These are phyloP conservation scores for Heterotis niloticus DNA, from an alignment of 2,113 vertebrate genomes.

Conservation along the genomic window DNA sequence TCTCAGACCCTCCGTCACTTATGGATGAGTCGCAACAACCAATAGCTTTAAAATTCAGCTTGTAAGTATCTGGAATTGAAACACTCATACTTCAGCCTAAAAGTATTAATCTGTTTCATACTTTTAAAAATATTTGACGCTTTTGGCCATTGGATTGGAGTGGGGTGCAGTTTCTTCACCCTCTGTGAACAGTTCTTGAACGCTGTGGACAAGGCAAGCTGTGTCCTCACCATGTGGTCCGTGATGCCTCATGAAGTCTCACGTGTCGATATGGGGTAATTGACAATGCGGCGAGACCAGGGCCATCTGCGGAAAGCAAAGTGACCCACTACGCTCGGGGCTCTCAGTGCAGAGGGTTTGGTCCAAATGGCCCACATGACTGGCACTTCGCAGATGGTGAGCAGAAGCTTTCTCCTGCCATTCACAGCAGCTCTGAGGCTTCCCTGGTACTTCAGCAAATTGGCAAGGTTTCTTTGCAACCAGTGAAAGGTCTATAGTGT, in stretches of 20 bases:
- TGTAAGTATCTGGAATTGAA: no score
- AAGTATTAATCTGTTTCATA: neutral
- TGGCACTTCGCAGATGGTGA: constrained; percentile 17
- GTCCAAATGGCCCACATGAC: constrained; percentile 6
- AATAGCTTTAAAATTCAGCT: neutral
- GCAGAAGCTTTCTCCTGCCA: neutral
- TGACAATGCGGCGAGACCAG: constrained; percentile 38
- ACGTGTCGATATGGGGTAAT: constrained; percentile 33
- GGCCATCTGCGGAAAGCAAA: constrained; percentile 28
- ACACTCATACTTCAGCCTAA: neutral
- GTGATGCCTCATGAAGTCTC: constrained; percentile 26
- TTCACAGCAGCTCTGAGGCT: neutral
- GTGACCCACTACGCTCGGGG: neutral
- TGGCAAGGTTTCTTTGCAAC: neutral
- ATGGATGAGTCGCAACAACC: no score
- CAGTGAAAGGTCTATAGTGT: neutral
- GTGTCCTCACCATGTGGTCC: constrained; percentile 34
- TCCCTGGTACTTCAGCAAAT: neutral
- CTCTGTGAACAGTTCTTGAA: constrained; percentile 6
- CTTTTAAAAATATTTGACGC: neutral
- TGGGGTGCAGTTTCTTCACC: neutral
- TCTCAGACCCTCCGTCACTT: neutral
- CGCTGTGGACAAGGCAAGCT: constrained; percentile 10
- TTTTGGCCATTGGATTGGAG: neutral
- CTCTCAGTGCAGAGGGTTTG: constrained; percentile 1